Conservation (phyloP, 2,113 vertebrate genomes). For the Miniopterus natalensis region DNA sequence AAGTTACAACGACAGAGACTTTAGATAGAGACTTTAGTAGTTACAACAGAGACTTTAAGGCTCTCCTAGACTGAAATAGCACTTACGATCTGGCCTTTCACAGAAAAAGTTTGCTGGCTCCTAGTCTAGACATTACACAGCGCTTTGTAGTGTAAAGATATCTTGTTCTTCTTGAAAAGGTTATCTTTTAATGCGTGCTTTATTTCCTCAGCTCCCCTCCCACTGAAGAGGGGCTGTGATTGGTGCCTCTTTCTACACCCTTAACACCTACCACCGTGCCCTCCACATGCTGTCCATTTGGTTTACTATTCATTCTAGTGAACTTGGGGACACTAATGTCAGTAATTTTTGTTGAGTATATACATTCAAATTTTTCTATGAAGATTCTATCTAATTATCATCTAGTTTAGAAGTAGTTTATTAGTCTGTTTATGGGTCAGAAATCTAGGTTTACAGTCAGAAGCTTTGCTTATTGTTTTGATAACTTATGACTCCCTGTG, state of each 20-base stretch:
- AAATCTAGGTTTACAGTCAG: not conserved
- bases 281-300: not conserved
- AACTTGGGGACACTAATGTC: constrained; percentile 11
- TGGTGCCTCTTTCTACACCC: not conserved
- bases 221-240: not conserved
- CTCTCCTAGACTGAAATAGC: not conserved
- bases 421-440: constrained; percentile 27
- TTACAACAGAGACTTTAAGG: not conserved
- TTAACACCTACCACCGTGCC: not conserved
- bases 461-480: constrained; percentile 29
- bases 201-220: not conserved
- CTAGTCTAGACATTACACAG: not conserved
- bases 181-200: not conserved
- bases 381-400: constrained; percentile 13
- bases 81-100: not conserved
- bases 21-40: too few species aligned
- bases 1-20: not conserved
- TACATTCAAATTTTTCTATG: constrained; percentile 39
- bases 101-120: not conserved
- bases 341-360: not conserved
- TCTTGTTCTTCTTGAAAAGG: not conserved
- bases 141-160: not conserved
- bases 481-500: not conserved
- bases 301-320: constrained; percentile 23
- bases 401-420: not conserved